phyloP scores from a whole-genome alignment of 2,888 invertebrate genomes.

The Epinotia brunnichana region DNA sequence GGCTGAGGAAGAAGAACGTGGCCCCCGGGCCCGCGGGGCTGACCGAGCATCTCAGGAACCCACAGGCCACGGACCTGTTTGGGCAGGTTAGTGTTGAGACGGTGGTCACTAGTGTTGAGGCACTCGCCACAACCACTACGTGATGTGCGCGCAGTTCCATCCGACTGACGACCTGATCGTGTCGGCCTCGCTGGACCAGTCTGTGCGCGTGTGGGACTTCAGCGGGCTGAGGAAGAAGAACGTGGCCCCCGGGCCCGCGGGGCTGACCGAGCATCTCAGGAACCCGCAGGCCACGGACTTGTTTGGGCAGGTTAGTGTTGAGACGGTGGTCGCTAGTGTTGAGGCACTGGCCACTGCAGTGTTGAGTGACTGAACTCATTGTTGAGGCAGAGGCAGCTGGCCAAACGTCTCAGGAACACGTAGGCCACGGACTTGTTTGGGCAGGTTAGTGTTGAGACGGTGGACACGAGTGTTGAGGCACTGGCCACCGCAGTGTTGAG shows the following conservation, averaged over 20 bases:
- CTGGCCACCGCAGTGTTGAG: no score
- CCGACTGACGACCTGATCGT: slow-evolving; percentile 98
- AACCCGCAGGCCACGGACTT: slow-evolving; percentile 95
- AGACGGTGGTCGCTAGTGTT: no score
- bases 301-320: slow-evolving; percentile 88
- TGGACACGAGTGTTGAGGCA: no score
- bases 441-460: slow-evolving; percentile 48
- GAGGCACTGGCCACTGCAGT: no score
- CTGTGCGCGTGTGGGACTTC: slow-evolving; percentile 99
- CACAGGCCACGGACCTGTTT: slow-evolving; percentile 96
- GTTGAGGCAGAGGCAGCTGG: no score
- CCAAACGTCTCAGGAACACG: slow-evolving; percentile 78
- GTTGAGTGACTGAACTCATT: no score
- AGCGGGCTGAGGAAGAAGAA: slow-evolving; percentile 98
- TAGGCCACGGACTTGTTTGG: slow-evolving; percentile 58
- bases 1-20: slow-evolving; percentile 97
- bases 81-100: slow-evolving; percentile 84
- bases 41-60: slow-evolving; percentile 94
- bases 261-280: slow-evolving; percentile 93
- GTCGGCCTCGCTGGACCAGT: slow-evolving; percentile 98
- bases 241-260: slow-evolving; percentile 97
- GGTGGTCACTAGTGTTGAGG: no score
- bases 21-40: slow-evolving; percentile 96
- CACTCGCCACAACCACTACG: slow-evolving; percentile 99
- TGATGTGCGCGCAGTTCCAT: slow-evolving; percentile 99